Evolutionary conservation across 1,140 invertebrate species (phyloP).

Genomic region (Elysia chlorotica): DNA sequence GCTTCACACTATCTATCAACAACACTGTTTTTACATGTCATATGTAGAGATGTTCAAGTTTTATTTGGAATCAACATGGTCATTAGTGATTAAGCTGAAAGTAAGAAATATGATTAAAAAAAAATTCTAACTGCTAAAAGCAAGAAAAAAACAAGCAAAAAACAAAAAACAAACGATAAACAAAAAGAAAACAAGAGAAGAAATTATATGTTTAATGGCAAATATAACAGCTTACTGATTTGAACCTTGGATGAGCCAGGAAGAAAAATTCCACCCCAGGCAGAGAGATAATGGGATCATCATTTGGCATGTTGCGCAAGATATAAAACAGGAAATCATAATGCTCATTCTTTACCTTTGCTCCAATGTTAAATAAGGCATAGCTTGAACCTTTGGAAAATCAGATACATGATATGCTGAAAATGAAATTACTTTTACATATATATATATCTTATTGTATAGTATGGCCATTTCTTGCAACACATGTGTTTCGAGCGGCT

Average conservation of each 20-base stretch:
- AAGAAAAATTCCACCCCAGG: constrained; percentile 2
- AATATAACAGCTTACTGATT: not conserved
- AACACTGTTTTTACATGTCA: too few relatives aligned
- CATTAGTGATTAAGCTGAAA: too few relatives aligned
- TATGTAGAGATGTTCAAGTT: too few relatives aligned
- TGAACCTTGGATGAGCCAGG: constrained; percentile 5
- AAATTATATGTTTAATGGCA: not conserved
- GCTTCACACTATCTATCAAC: too few relatives aligned
- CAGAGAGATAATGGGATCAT: not conserved
- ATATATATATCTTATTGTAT: not conserved
- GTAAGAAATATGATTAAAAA: too few relatives aligned
- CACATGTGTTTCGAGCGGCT: too few relatives aligned
- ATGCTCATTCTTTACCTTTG: not conserved
- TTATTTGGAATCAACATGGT: too few relatives aligned
- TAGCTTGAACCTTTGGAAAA: not conserved
- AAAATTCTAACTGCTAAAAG: too few relatives aligned
- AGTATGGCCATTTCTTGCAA: too few relatives aligned
- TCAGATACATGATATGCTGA: not conserved
- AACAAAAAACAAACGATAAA: not conserved
- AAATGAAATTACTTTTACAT: not conserved
- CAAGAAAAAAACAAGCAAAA: not conserved
- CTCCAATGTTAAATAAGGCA: not conserved
- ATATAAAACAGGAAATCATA: not conserved
- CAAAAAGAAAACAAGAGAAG: not conserved
- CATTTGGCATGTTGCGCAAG: not conserved